Base-by-base conservation (phyloP, 2,888 invertebrate species). In the Boloria euphrosyne region DNA sequence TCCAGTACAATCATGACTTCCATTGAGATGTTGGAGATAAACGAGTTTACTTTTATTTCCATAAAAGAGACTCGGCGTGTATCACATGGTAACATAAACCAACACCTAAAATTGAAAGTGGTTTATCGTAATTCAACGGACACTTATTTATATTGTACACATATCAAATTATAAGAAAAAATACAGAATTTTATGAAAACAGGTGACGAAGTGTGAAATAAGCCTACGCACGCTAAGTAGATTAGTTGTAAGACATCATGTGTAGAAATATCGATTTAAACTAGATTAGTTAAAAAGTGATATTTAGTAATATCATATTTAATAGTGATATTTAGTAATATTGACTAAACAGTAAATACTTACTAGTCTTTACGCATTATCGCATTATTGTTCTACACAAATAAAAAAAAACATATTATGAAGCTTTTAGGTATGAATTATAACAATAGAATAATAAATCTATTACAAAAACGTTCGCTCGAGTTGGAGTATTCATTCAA, bases 21-120 rank as follows among this genome's bases (percentile, higher is more conserved):
- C 53, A 57, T 54, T 53, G n/a, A 44, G 62, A 57, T 65, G 52
- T 18, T 61, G 60, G 63, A 67, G 61, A 65, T 68, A 57, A 65
- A 66, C 68, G 54, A 22, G 66, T 68, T 65, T 62, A 62, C 61
- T 61, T 67, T 60, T 67, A 61, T 22, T n/a, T 18, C 66, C 51
- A 46, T 55, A 27, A 65, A 68, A 59, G 3, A 62, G 66, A 22
- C 44, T 53, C 44, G 49, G 52, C 16, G 38, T 51, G 22, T 27
- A 58, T 50, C 64, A 61, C 22, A 47, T 57, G 53, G 47, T 61
- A 57, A 61, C 57, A 47, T 67, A 51, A 67, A 60, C 55, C 46
- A 17, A 49, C 63, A 50, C 43, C 22, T 44, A 22, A 49, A 63
- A 63, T 17, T 50, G 50, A 63, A 63, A 57, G 50, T 59, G 50